phyloP scores from a whole-genome alignment of 92 coral and sea anemone species.

The Ricordea florida region DNA sequence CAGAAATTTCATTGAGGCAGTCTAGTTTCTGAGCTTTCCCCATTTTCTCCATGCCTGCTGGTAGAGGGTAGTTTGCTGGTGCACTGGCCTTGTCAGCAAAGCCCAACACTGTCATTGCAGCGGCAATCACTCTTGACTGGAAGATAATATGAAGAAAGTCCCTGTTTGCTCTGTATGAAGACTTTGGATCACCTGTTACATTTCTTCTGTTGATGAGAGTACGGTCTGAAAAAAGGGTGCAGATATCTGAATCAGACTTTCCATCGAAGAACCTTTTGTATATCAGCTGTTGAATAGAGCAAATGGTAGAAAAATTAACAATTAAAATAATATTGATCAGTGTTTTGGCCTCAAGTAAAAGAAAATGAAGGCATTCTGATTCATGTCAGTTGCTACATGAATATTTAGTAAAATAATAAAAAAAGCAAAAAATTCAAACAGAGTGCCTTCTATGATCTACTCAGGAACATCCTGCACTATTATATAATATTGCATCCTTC shows the following conservation, averaged over 20 bases:
- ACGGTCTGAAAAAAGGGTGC: slow-evolving; percentile 64
- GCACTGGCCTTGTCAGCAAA: slow-evolving; percentile 23
- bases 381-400: background rate
- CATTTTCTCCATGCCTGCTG: background rate
- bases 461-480: too few relatives aligned
- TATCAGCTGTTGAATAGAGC: slow-evolving; percentile 32
- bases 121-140: slow-evolving; percentile 46
- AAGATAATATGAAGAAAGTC: slow-evolving; percentile 50
- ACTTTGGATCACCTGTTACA: slow-evolving; percentile 49
- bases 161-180: slow-evolving; percentile 57
- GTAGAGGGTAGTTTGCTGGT: background rate
- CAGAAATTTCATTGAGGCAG: slow-evolving; percentile 5
- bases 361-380: too few relatives aligned
- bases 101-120: slow-evolving; percentile 54
- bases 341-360: too few relatives aligned
- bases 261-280: slow-evolving; percentile 51
- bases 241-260: slow-evolving; percentile 49
- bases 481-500: too few relatives aligned
- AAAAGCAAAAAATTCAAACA: background rate
- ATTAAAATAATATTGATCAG: background rate
- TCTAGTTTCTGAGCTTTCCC: slow-evolving; percentile 11
- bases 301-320: background rate
- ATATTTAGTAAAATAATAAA: background rate
- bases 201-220: slow-evolving; percentile 63
- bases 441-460: background rate